Base-by-base conservation (phyloP, 2,113 vertebrate species). In the Mormyrus iriodes region DNA sequence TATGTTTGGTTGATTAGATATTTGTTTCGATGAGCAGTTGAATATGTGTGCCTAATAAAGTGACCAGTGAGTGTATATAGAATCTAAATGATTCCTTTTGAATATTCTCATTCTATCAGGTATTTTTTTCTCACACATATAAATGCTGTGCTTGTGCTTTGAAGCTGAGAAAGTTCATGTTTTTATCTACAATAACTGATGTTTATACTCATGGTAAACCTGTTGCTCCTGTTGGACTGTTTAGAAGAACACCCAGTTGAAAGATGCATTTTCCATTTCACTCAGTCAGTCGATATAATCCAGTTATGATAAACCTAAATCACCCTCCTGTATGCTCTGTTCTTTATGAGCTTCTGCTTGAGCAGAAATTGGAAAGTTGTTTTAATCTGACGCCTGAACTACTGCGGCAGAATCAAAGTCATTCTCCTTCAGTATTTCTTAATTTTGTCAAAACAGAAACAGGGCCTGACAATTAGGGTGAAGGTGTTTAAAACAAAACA, bases 401-500 rank as follows among this genome's bases (percentile, higher is more conserved):
- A 15, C 6, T 0, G 73, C 2, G 39, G 15, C 73, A 39, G 13
- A 88, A 31, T 73, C 55, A 31, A 61, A 88, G 46, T 35, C 19
- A 65, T n/a, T 17, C 19, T 51, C 27, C 48, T 46, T 89, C 73
- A 27, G 49, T 53, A 17, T 39, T 55, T 82, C 48, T 42, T 61
- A 46, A 52, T 69, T 42, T 51, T 31, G 69, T 79, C 51, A 89
- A 10, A 42, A 17, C 61, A 27, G 53, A 13, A 52, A 7, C 89
- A 12, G n/a, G 49, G 89, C 55, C 48, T 69, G 55, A 89, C 84
- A 86, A 86, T 79, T 89, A 89, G 83, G 58, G 84, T 73, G 55
- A 85, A 89, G 85, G 83, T 86, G 65, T 89, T 89, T 89, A 69
- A 89, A 69, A 61, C 89, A 73, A 89, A 31, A 73, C 83, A 61